A percentile compares a stretch with the other conserved stretches of the same genome.
phyloP scores from a whole-genome alignment of 37 sponge, comb jelly and placozoan genomes.

The Beroe ovata region DNA sequence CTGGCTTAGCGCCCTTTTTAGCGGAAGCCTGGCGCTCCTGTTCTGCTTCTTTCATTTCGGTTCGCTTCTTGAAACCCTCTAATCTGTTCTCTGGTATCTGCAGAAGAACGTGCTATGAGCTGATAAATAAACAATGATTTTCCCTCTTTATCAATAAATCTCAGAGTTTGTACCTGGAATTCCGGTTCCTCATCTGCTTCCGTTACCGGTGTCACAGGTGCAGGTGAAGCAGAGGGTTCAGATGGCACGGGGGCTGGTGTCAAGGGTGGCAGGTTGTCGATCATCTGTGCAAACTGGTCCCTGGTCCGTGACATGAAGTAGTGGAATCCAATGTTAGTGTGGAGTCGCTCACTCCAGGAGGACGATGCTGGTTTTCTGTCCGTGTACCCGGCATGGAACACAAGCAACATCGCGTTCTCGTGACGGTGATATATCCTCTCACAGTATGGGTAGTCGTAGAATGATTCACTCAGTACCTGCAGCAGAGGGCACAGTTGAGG shows the following conservation, averaged over 20 bases:
- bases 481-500: too few relatives aligned
- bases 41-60: constrained; percentile 56
- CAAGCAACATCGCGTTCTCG: constrained; percentile 44
- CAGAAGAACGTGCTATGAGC: too few relatives aligned
- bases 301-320: constrained; percentile 53
- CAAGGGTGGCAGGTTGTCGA: constrained; percentile 24
- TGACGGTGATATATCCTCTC: constrained; percentile 51
- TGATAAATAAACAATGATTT: too few relatives aligned
- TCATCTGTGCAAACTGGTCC: neutral
- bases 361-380: neutral
- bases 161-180: constrained; percentile 33
- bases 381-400: constrained; percentile 55
- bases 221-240: neutral
- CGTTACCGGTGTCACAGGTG: constrained; percentile 18
- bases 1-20: constrained; percentile 21
- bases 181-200: constrained; percentile 1
- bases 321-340: constrained; percentile 63
- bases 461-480: constrained; percentile 24
- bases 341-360: constrained; percentile 32
- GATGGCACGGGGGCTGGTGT: constrained; percentile 43
- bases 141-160: too few relatives aligned
- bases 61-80: constrained; percentile 59
- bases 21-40: constrained; percentile 6
- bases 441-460: constrained; percentile 59
- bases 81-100: constrained; percentile 38